Evolutionary conservation across 2,888 invertebrate species (phyloP).

Genomic region (Thymelicus lineola): DNA sequence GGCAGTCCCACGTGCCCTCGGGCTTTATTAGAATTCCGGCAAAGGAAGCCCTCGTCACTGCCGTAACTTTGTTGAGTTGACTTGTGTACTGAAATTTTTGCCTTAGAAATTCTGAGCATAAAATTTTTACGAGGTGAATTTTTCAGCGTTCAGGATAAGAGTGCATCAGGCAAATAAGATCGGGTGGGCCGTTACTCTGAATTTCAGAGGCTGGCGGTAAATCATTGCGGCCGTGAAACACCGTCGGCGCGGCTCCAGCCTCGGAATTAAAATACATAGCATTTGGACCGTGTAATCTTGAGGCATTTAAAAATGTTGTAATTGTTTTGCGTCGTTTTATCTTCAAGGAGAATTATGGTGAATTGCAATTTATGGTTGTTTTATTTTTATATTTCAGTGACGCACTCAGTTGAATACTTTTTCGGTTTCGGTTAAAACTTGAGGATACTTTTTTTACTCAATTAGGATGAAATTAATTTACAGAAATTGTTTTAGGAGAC

Average conservation of each 20-base stretch:
- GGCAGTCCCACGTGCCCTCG: background rate
- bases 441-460: no score
- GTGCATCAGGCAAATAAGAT: constrained; percentile 49
- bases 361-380: background rate
- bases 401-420: background rate
- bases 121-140: constrained; percentile 39
- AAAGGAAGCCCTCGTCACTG: constrained; percentile 23
- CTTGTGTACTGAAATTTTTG: constrained; percentile 41
- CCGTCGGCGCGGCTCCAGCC: constrained; percentile 38
- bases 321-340: constrained; percentile 20
- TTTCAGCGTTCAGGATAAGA: constrained; percentile 45
- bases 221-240: constrained; percentile 49
- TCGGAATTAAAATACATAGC: constrained; percentile 40
- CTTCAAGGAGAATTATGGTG: constrained; percentile 7
- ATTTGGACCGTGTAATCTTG: constrained; percentile 27
- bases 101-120: constrained; percentile 36
- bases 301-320: constrained; percentile 28
- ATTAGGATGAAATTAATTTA: no score
- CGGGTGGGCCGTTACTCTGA: constrained; percentile 46
- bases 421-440: background rate
- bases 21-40: constrained; percentile 16
- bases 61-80: constrained; percentile 33
- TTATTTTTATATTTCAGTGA: background rate
- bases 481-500: background rate
- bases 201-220: constrained; percentile 45